Base-by-base conservation (phyloP, 2,888 invertebrate species). In the Pristionchus japonicus region DNA sequence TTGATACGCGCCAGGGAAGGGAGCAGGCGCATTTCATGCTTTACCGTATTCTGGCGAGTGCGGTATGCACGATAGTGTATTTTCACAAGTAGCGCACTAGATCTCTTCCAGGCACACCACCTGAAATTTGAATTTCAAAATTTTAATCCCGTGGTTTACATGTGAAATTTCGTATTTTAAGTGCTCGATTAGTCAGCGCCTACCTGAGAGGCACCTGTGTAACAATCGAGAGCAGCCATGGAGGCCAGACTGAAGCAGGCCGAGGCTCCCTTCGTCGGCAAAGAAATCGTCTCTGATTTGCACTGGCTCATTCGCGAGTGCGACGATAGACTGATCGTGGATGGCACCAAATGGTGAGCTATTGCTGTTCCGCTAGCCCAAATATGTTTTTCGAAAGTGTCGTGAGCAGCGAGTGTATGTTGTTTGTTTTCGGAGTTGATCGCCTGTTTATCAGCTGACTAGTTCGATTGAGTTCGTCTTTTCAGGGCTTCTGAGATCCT, bases 301-400 rank as follows among this genome's bases (percentile, higher is more conserved):
- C 87, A 88, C 27, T 93, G 93, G 93, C 90, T 93, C 27, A 86
- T 89, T 23, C 89, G 89, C 17, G 91, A 93, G 86, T 91, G 90
- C 88, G 88, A 90, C 47, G n/a, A 89, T 83, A 87, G 92, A 80
- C 93, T 91, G 74, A 89, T 93, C 37, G 88, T 91, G 61, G 93
- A 93, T 57, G 90, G 90, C 23, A 88, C 90, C 31, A 85, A 89
- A 61, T 93, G 93, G 92, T 92, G 49, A 31, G 86, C 74, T 27
- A 52, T 83, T 83, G 52, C 17, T 85, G 64, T 85, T 40, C 64
- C 40, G 9, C 40, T 43, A 11, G 17, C 11, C 11, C 31, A 15
- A 20, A 31, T 15, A 31, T 0, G 20, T 64, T 13, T n/a, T n/a
- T n/a, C 3, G 13, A 31, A 4, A 31, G 27, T 17, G 31, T 1